Evolutionary conservation across 2,888 invertebrate species (phyloP).

Genomic region (Ecliptopera silaceata): DNA sequence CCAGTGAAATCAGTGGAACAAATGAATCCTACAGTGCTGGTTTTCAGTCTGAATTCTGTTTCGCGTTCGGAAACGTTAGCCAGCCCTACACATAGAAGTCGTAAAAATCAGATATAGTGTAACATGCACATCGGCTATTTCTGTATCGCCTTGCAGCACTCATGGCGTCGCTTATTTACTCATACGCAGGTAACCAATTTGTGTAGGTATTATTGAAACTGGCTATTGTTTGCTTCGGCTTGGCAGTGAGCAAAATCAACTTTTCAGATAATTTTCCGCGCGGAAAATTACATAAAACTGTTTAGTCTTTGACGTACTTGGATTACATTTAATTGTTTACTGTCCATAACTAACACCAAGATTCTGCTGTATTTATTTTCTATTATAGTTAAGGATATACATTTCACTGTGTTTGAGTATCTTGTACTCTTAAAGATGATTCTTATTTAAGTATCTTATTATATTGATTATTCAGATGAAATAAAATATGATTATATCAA

Average conservation of each 20-base stretch:
- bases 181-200: constrained; percentile 25
- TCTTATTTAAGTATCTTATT: no score
- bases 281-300: constrained; percentile 6
- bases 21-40: no score
- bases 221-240: constrained; percentile 21
- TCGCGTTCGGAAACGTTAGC: no score
- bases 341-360: no score
- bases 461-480: no score
- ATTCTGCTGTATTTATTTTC: no score
- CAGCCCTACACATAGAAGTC: constrained; percentile 63
- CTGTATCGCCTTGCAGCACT: constrained; percentile 57
- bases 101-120: constrained; percentile 72
- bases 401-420: no score
- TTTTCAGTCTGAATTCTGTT: no score
- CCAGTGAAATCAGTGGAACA: no score
- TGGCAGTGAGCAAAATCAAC: constrained; percentile 6
- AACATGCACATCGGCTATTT: constrained; percentile 71
- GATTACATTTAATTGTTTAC: background rate
- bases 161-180: constrained; percentile 39
- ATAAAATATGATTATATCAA: no score
- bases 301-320: background rate
- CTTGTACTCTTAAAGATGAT: no score
- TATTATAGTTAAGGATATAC: no score
- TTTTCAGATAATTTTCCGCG: constrained; percentile 6
- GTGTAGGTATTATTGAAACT: constrained; percentile 24